A percentile compares a stretch with the other conserved stretches of the same genome.
Conservation (phyloP, 2,113 vertebrate species). For the Zingel zingel region DNA sequence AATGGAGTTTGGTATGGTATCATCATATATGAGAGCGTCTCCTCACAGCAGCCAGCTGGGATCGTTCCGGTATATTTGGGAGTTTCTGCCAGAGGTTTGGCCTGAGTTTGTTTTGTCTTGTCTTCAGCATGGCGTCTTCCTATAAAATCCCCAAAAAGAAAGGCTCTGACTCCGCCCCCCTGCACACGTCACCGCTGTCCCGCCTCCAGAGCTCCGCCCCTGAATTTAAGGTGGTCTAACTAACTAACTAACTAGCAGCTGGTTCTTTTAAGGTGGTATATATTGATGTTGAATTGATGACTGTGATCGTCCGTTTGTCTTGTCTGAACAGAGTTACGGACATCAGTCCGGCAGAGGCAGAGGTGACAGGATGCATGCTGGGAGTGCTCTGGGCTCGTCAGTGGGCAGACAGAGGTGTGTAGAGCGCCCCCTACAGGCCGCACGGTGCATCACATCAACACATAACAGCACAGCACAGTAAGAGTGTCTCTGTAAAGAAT, state of each 20-base stretch:
- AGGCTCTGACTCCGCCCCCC: conserved; percentile 37
- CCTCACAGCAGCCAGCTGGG: no score
- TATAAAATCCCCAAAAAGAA: conserved; percentile 81
- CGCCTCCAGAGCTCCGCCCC: conserved; percentile 54
- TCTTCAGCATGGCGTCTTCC: conserved; percentile 61
- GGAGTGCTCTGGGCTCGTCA: neutral
- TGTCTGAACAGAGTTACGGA: conserved; percentile 47
- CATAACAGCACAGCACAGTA: no score
- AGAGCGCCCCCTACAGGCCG: neutral
- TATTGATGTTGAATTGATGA: no score
- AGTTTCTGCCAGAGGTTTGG: no score
- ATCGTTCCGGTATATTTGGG: no score
- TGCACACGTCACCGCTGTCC: conserved; percentile 73
- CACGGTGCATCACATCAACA: no score
- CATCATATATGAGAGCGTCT: no score
- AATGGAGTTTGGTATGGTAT: no score
- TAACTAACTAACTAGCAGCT: no score
- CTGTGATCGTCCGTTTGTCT: neutral
- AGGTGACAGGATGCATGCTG: conserved; percentile 27
- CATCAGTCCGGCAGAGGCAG: conserved; percentile 18
- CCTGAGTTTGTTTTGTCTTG: neutral
- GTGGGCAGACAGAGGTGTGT: conserved; percentile 45
- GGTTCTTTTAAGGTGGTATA: neutral
- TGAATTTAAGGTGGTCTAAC: conserved; percentile 43
- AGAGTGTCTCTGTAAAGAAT: no score